These are phyloP conservation scores for Cuculus canorus DNA, from an alignment of 2,797 vertebrate genomes.

Conservation along the genomic window DNA sequence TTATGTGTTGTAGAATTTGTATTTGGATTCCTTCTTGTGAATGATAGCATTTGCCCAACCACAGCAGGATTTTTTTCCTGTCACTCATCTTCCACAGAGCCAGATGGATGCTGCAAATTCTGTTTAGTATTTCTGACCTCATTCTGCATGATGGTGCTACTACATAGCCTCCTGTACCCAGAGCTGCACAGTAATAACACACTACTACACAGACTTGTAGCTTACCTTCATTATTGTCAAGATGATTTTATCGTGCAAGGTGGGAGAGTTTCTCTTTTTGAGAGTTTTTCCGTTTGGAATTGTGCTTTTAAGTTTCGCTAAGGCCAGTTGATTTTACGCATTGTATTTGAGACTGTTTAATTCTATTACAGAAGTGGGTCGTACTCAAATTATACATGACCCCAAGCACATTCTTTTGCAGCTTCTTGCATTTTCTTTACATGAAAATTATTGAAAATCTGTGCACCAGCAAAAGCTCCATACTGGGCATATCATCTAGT, in stretches of 20 bases:
- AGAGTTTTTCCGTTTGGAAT: neutral
- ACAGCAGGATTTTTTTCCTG: neutral
- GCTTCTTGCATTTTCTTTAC: constrained; percentile 2
- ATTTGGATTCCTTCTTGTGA: constrained; percentile 4
- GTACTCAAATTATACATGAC: constrained; percentile 32
- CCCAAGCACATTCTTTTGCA: constrained; percentile 33
- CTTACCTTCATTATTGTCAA: neutral
- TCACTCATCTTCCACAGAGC: neutral
- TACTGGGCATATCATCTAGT: neutral
- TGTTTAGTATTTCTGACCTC: neutral
- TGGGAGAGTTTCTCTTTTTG: neutral
- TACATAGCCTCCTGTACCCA: neutral
- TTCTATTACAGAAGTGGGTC: constrained; percentile 39
- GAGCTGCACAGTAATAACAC: neutral
- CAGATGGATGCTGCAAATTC: constrained; percentile 7
- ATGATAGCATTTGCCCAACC: neutral
- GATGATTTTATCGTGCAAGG: neutral
- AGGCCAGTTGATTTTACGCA: neutral
- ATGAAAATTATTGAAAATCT: constrained; percentile 14
- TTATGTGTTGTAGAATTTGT: neutral
- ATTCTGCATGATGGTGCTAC: neutral
- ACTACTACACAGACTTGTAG: neutral
- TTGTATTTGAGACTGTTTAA: constrained; percentile 14
- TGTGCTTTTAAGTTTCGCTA: neutral
- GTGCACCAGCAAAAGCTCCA: neutral